Evolutionary conservation across 1,140 invertebrate species (phyloP), one percentile per base, ranked within the genome.

Genomic region (Drosophila lowei): DNA sequence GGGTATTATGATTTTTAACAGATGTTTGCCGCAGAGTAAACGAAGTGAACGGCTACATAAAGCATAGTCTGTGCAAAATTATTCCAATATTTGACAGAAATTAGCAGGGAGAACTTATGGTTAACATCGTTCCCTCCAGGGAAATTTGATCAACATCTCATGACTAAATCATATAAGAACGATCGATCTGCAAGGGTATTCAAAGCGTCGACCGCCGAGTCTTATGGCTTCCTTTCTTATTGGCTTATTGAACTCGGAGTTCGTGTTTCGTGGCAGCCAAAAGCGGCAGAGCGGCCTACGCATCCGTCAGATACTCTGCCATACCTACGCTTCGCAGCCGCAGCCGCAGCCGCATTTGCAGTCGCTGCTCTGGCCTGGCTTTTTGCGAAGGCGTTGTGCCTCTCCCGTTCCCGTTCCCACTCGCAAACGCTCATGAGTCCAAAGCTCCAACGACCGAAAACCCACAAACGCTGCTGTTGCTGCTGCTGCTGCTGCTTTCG

Each of bases 191-290:
- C 56, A 48, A 62, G 53, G 54, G 23, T 54, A 65, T 38, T 57
- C 49, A 18, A 55, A 28, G 57, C 53, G 9, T 34, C 41, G 65
- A 48, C 41, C 48, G 68, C 23, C 44, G 65, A 68, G 52, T 34
- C 50, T 61, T 11, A 34, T 11, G 30, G 30, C 30, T 34, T 34
- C 30, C 9, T 34, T 72, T 67, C 84, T 84, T 79, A 84, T 84
- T 88, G 81, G 81, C 81, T 74, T 85, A 81, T 85, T 85, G 81
- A 85, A 86, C 81, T 78, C 83, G 11, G 9, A 47, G 54, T 53
- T 28, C n/a, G 54, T 57, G 66, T 49, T 81, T 61, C 83, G 81
- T 86, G 83, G 83, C 77, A 77, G 30, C 44, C 65, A 47, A 72
- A 79, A 56, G 59, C 67, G 48, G 41, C 50, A 54, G 52, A 47